Evolutionary conservation across 2,797 vertebrate species (phyloP).

Genomic region (Artibeus lituratus): DNA sequence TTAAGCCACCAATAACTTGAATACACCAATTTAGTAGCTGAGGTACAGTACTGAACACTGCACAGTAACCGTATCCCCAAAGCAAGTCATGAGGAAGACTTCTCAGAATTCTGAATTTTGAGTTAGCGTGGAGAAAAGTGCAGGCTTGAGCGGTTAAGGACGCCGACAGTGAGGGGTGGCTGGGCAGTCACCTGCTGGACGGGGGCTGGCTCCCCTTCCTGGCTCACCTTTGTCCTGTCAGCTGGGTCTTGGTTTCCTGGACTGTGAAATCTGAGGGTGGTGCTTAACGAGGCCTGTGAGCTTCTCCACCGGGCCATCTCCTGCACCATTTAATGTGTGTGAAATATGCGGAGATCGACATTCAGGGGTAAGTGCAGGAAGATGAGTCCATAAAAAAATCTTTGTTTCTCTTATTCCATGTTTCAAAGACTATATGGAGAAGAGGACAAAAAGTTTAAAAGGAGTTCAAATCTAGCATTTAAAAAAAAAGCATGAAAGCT

Average conservation of each 20-base stretch:
- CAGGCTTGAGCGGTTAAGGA: not conserved
- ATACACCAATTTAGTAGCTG: not conserved
- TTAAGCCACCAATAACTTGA: not conserved
- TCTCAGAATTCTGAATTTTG: not conserved
- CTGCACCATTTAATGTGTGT: not conserved
- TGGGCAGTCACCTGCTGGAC: accelerated
- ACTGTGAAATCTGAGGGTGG: not conserved
- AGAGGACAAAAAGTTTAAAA: not conserved
- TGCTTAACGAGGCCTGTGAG: not conserved
- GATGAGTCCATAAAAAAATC: not conserved
- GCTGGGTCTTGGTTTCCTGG: not conserved
- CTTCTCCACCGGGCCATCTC: not conserved
- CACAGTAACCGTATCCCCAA: not conserved
- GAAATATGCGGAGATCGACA: not conserved
- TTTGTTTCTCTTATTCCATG: not conserved
- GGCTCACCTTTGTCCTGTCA: accelerated
- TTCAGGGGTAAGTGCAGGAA: not conserved
- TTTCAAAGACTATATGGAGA: not conserved
- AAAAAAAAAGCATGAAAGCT: not conserved
- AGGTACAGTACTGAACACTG: not conserved
- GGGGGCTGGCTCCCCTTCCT: not conserved
- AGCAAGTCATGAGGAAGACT: not conserved
- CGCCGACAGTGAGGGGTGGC: not conserved
- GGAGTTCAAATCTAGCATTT: not conserved
- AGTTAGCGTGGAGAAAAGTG: not conserved